Evolutionary conservation across 1,140 invertebrate species (phyloP), one percentile per base, ranked within the genome.

Genomic region (Drosophila carrolli): DNA sequence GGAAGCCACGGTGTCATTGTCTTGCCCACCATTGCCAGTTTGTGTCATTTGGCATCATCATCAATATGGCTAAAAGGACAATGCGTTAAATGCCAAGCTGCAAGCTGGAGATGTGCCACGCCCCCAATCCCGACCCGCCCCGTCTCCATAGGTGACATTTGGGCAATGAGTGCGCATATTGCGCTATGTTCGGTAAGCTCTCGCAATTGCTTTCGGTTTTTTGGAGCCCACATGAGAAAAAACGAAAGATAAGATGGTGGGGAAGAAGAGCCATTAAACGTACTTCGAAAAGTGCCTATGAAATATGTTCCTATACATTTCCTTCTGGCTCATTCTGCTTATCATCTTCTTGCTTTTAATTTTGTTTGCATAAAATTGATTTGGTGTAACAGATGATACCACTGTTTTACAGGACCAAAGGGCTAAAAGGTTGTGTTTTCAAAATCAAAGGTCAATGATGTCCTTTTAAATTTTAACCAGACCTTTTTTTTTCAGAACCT

Each of bases 51-150:
- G 84, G 84, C 81, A 89, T 89, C 84, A 89, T 89, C 84, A 89
- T 89, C 84, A 89, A 89, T 89, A 89, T 89, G 84, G 84, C 84
- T 89, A 89, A 89, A 89, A 89, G 84, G 81, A 89, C 84, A 89
- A 89, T 89, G 84, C 84, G 84, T 89, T 89, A 89, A 89, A 89
- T 89, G 84, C 84, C 44, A 59, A 71, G 41, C 66, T 79, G 57
- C 51, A 51, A 65, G 57, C 66, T 47, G 46, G 56, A 75, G 60
- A 72, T 65, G 72, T 41, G 38, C n/a, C 13, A 51, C 50, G 35
- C 58, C 46, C 43, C 37, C 19, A 0, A 23, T 7, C 41, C 40
- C 1, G 6, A 35, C 46, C 19, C 14, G 41, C 38, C 14, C 59
- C 27, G 38, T 62, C 53, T 57, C 60, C 32, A 38, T 74, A 59